Percentiles rank a stretch among this genome's conserved stretches.
These are phyloP conservation scores for Polia nebulosa DNA, from an alignment of 2,888 invertebrate genomes.

Conservation along the genomic window DNA sequence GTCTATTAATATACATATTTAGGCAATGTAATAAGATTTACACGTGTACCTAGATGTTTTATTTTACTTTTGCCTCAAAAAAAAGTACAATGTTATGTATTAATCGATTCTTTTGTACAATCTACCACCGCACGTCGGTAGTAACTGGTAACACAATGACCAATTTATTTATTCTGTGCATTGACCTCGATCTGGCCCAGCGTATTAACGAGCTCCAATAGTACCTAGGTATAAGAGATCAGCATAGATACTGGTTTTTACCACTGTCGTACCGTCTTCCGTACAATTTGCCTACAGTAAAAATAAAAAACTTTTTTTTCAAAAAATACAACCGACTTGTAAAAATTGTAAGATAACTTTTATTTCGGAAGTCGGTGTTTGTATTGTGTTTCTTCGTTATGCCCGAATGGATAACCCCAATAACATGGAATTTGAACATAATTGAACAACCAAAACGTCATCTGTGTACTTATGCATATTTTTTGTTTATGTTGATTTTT, in stretches of 20 bases:
- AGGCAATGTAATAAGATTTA: neutral
- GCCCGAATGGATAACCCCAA: too few relatives aligned
- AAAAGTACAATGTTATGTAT: neutral
- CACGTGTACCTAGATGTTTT: constrained; percentile 1
- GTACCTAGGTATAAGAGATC: too few relatives aligned
- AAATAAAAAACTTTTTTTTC: too few relatives aligned
- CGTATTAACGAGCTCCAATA: neutral
- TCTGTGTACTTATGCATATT: too few relatives aligned
- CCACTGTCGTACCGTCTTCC: neutral
- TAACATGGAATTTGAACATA: too few relatives aligned
- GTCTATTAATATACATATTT: constrained; percentile 7
- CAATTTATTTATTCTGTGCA: neutral
- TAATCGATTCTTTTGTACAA: neutral
- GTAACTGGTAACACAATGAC: neutral
- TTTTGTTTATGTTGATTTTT: too few relatives aligned
- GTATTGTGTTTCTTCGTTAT: too few relatives aligned
- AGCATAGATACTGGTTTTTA: neutral
- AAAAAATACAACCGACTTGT: too few relatives aligned
- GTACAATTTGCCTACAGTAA: neutral
- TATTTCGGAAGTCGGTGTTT: too few relatives aligned
- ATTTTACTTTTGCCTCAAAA: neutral
- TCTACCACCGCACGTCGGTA: neutral
- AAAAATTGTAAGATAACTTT: too few relatives aligned
- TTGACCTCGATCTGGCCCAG: neutral
- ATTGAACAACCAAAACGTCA: too few relatives aligned